phyloP scores from a whole-genome alignment of 1,140 invertebrate species.

The Oryctes rhinoceros region DNA sequence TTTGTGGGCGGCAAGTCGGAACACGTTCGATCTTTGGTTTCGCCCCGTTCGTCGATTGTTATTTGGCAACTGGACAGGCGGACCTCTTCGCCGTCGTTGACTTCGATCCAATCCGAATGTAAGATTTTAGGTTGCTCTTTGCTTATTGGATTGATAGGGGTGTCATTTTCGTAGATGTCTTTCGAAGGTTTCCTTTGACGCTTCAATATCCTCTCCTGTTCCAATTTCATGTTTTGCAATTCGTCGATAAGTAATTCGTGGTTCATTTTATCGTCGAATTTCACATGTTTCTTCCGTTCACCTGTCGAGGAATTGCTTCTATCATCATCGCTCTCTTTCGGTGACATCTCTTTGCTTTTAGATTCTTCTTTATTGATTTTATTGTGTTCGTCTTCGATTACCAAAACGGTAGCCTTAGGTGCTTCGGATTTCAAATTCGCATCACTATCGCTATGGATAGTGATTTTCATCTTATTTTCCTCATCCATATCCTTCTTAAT shows the following conservation, averaged over 20 bases:
- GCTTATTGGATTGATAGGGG: conserved; percentile 39
- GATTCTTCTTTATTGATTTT: background rate
- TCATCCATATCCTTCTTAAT: conserved; percentile 48
- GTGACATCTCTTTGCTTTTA: background rate
- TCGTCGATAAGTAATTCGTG: conserved; percentile 69
- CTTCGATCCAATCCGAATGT: conserved; percentile 62
- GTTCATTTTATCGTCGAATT: conserved; percentile 66
- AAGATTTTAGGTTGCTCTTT: conserved; percentile 57
- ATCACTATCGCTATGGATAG: conserved; percentile 23
- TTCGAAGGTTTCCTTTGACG: conserved; percentile 56
- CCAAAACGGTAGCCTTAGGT: conserved; percentile 47
- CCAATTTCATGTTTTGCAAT: conserved; percentile 64
- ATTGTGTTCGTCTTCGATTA: conserved; percentile 48
- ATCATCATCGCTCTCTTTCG: background rate
- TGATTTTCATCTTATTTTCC: conserved; percentile 42
- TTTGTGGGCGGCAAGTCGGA: conserved; percentile 47
- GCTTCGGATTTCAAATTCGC: background rate
- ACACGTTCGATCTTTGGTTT: conserved; percentile 29
- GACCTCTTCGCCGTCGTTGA: conserved; percentile 60
- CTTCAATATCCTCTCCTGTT: conserved; percentile 60
- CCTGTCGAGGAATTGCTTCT: conserved; percentile 55
- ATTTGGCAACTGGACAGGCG: conserved; percentile 62
- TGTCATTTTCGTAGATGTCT: conserved; percentile 47
- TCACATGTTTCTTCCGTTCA: conserved; percentile 57
- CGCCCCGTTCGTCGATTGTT: conserved; percentile 56